Base-by-base conservation (phyloP, 2,797 vertebrate genomes). In the Champsocephalus gunnari region DNA sequence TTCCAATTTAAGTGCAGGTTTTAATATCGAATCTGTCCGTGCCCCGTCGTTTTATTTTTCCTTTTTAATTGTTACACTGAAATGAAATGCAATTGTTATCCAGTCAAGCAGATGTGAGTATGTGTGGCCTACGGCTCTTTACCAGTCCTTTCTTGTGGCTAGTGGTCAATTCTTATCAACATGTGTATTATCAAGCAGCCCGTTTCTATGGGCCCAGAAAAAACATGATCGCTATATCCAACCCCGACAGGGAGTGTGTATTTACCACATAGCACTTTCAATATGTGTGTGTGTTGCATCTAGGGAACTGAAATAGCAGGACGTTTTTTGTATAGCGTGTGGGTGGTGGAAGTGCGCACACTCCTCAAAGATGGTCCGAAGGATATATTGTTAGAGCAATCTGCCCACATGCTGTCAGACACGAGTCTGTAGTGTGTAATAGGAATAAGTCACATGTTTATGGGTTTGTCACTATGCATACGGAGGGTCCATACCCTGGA, bases 401-500 rank as follows among this genome's bases (percentile, higher is more conserved):
- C 70, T 80, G 47, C 81, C 80, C 74, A 84, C 81, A 80, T 71
- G 65, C 77, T 87, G 80, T 88, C 82, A 85, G 63, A 80, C 73
- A 47, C 63, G 66, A 82, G 48, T 65, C 28, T 81, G 61, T 71
- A 61, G 66, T 77, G 69, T 87, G 69, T 80, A 82, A 78, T 84
- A 72, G 87, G 75, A 91, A 88, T 75, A 85, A 80, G 80, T 85
- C 68, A 77, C 73, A 83, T 87, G 79, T 83, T 90, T 89, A 87
- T 87, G 64, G 59, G 67, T 88, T 82, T 2, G 59, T 80, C 78
- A 85, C 66, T 70, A 75, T 83, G 81, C 81, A 79, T 73, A 55
- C 55, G 66, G 53, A 65, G 64, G 71, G 66, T 72, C 68, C 53
- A 16, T 48, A 74, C 79, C 66, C 73, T 47, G 9, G 73, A 76